Evolutionary conservation across 2,113 vertebrate species (phyloP).

Genomic region (Oreochromis aureus): DNA sequence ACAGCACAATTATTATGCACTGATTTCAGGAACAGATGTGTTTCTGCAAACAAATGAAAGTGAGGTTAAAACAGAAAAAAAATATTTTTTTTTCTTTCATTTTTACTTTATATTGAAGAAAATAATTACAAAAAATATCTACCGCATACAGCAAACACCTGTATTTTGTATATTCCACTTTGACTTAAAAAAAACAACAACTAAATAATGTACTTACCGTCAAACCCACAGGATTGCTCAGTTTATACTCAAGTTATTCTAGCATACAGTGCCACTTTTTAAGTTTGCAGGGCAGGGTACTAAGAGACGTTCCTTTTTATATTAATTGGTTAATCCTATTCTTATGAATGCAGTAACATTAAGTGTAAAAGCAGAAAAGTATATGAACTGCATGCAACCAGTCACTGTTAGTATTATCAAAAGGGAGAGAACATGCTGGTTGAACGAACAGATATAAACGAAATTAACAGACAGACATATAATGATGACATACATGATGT

Average conservation of each 20-base stretch:
- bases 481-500: background rate
- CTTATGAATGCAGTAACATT: background rate
- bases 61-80: background rate
- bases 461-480: constrained; percentile 12
- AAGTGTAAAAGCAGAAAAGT: constrained; percentile 7
- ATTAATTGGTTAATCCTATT: background rate
- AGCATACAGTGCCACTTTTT: background rate
- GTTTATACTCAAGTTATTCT: background rate
- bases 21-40: background rate
- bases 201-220: constrained; percentile 38
- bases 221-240: background rate
- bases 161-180: background rate
- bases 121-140: background rate
- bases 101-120: background rate
- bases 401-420: constrained; percentile 51
- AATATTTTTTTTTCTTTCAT: background rate
- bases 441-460: constrained; percentile 10
- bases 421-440: constrained; percentile 44
- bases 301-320: background rate
- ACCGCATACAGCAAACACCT: background rate
- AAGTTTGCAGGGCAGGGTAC: background rate
- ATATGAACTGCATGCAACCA: constrained; percentile 54
- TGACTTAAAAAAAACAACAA: background rate
- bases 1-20: background rate
- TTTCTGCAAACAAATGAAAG: background rate